Percentiles rank a stretch among this genome's conserved stretches.
These are phyloP conservation scores for Diorhabda sublineata DNA, from an alignment of 1,140 invertebrate genomes.

Conservation along the genomic window DNA sequence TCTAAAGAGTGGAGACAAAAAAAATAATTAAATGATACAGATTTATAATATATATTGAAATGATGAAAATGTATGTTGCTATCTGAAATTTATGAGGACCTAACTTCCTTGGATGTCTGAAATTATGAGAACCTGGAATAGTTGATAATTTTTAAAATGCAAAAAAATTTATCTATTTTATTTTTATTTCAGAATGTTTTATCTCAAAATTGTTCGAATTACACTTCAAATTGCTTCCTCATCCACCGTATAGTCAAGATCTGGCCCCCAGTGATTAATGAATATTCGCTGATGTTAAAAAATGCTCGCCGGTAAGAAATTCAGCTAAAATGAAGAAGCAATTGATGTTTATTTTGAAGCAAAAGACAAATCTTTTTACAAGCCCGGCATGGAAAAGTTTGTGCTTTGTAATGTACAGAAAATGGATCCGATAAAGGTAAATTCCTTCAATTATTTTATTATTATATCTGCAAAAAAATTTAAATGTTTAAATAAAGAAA, in stretches of 20 bases:
- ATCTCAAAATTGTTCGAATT: not conserved
- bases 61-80: constrained; percentile 16
- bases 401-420: not conserved
- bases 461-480: no score
- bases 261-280: no score
- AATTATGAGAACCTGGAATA: not conserved
- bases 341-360: not conserved
- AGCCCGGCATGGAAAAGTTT: not conserved
- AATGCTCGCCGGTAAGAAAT: no score
- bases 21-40: no score
- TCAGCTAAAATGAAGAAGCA: not conserved
- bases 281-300: no score
- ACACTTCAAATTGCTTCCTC: no score
- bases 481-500: no score
- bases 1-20: no score
- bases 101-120: constrained; percentile 19
- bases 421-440: not conserved
- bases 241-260: no score
- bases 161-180: not conserved
- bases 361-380: no score
- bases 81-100: constrained; percentile 12
- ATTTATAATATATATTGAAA: not conserved
- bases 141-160: not conserved
- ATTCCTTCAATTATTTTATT: not conserved
- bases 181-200: not conserved